Percentiles rank a stretch among this genome's conserved stretches.
Conservation (phyloP, 2,113 vertebrate genomes). For the Mobula birostris region DNA sequence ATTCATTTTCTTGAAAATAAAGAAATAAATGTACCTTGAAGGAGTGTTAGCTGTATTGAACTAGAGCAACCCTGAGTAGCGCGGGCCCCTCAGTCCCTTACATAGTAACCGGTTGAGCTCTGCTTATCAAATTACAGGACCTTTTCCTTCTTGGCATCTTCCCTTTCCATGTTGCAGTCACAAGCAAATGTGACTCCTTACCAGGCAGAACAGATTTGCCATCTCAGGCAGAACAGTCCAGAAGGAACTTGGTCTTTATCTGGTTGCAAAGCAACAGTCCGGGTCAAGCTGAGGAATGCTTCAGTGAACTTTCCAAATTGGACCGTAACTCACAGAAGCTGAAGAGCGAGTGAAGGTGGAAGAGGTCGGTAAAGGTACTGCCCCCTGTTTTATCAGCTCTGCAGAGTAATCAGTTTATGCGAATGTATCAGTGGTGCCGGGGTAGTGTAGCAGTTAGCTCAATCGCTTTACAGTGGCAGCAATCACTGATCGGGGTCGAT, state of each 20-base stretch:
- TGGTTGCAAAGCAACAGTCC: neutral
- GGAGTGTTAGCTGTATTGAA: neutral
- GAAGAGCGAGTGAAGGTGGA: neutral
- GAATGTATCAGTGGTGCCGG: neutral
- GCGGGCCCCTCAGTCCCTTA: neutral
- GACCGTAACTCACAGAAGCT: neutral
- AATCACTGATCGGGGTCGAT: too few species aligned
- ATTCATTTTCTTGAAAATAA: too few species aligned
- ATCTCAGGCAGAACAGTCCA: neutral
- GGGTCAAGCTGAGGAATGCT: slow-evolving; percentile 4
- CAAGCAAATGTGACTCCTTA: neutral
- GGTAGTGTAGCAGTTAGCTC: too few species aligned
- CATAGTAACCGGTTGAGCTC: neutral
- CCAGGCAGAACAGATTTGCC: neutral
- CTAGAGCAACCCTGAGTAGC: neutral
- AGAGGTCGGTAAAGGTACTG: neutral
- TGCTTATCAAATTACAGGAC: neutral
- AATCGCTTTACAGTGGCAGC: too few species aligned
- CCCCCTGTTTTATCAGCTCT: neutral
- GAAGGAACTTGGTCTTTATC: neutral
- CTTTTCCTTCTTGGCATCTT: neutral
- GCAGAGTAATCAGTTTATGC: neutral
- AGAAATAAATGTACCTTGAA: neutral
- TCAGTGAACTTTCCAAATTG: neutral
- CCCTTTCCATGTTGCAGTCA: neutral